Conservation (phyloP, 2,888 invertebrate genomes). For the Drosophila multiciliata region DNA sequence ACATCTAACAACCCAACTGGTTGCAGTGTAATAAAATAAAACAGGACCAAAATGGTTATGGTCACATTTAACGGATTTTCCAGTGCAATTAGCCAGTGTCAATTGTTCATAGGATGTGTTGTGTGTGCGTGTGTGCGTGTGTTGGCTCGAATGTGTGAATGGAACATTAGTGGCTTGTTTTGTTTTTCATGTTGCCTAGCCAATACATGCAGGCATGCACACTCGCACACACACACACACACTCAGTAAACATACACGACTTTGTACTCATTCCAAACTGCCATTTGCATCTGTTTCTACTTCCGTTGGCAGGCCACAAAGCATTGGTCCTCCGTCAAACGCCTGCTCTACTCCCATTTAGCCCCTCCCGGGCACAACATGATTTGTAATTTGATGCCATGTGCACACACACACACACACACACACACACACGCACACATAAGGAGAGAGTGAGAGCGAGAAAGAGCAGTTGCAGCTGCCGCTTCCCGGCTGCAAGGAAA, state of each 20-base stretch:
- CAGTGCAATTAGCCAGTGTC: constrained; percentile 73
- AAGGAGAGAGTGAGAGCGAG: background rate
- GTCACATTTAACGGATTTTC: constrained; percentile 64
- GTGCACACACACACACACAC: constrained; percentile 30
- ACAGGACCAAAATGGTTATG: constrained; percentile 46
- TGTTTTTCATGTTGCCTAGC: constrained; percentile 45
- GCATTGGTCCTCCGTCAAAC: constrained; percentile 37
- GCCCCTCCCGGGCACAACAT: constrained; percentile 42
- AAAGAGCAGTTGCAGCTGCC: constrained; percentile 30
- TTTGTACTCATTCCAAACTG: constrained; percentile 43
- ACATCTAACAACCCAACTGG: constrained; percentile 4
- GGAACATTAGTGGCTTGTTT: constrained; percentile 67
- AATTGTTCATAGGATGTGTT: constrained; percentile 51
- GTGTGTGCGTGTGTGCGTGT: constrained; percentile 12
- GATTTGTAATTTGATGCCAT: constrained; percentile 73
- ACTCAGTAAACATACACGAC: constrained; percentile 10
- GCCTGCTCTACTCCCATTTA: background rate
- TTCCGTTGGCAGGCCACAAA: constrained; percentile 70
- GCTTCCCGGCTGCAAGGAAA: constrained; percentile 52
- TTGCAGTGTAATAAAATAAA: constrained; percentile 34
- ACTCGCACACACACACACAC: constrained; percentile 11
- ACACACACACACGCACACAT: background rate
- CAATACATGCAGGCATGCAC: constrained; percentile 10
- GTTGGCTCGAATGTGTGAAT: constrained; percentile 27
- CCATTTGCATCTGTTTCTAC: constrained; percentile 74